Conservation (phyloP, 2,797 vertebrate genomes). For the Babyrousa celebensis region DNA sequence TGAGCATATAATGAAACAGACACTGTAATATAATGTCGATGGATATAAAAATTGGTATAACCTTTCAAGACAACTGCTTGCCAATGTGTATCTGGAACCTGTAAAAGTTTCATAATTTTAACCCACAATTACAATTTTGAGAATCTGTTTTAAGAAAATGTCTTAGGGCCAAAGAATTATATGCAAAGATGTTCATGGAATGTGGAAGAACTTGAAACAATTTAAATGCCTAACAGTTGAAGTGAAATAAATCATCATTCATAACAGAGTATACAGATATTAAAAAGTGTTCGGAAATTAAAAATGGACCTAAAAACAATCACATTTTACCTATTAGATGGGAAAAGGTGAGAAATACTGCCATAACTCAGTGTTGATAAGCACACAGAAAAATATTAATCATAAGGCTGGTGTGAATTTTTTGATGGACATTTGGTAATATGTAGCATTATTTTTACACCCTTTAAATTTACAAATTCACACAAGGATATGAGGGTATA, state of each 20-base stretch:
- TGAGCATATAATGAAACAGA: constrained; percentile 5
- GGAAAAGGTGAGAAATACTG: constrained; percentile 12
- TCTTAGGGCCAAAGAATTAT: not conserved
- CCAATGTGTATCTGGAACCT: not conserved
- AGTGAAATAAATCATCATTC: constrained; percentile 29
- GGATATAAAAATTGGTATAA: constrained; percentile 2
- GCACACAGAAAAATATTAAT: not conserved
- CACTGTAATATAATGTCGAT: not conserved
- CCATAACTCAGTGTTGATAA: not conserved
- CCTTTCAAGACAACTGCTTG: constrained; percentile 47
- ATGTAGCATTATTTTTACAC: not conserved
- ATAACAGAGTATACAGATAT: constrained; percentile 4
- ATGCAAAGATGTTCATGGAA: constrained; percentile 12
- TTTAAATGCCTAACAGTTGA: not conserved
- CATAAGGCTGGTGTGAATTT: not conserved
- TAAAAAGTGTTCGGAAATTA: constrained; percentile 48
- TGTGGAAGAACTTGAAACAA: constrained; percentile 8
- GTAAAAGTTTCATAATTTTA: constrained; percentile 14
- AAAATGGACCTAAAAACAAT: not conserved
- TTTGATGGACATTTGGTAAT: not conserved
- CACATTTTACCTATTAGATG: not conserved
- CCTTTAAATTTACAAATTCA: not conserved
- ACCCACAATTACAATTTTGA: not conserved
- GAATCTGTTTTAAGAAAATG: constrained; percentile 34
- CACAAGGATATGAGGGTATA: not conserved